Base-by-base conservation (phyloP, 37 sponge, comb jelly and placozoan genomes). In the Halichondria panicea region DNA sequence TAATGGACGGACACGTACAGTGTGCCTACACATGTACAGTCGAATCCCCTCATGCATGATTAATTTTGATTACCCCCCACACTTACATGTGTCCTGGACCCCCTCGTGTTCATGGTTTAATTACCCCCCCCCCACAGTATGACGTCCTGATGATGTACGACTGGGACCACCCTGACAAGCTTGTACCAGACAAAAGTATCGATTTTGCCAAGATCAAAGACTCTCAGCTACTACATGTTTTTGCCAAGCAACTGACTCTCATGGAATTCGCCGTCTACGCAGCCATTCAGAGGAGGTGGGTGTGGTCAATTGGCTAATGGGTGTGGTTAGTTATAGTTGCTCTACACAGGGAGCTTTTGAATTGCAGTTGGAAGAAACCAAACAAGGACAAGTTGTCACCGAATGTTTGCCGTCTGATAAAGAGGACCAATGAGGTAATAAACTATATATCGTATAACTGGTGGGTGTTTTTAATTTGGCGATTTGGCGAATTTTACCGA, bases 201-300 rank as follows among this genome's bases (percentile, higher is more conserved):
- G 87, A 86, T 58, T 74, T 86, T 39, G 52, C 75, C 67, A 79
- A 68, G 70, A 5, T 60, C 43, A 74, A 66, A 37, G 77, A 84
- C 25, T 46, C 77, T 11, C 13, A 6, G 63, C 59, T 52, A 39
- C 42, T 59, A 36, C 73, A 50, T 43, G 38, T 46, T 0, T 43
- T 91, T 0, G 82, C 91, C 0, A 76, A 86, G 75, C 91, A 91
- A 50, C 60, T 91, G 42, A 91, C 87, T n/a, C 62, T 91, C n/a
- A 69, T 91, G 57, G 82, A 86, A 77, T 91, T 82, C 77, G 77
- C 87, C 0, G 59, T 81, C 65, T 91, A 85, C 72, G 63, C 60
- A 24, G 79, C 74, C 33, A 66, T 91, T 2, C 61, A 78, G 55
- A 76, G 91, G 72, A 68, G 66, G 88, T 87, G 27, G 45, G 68